phyloP scores from a whole-genome alignment of 35 echinoderm and acorn worm genomes.

The Stichopus chloronotus region DNA sequence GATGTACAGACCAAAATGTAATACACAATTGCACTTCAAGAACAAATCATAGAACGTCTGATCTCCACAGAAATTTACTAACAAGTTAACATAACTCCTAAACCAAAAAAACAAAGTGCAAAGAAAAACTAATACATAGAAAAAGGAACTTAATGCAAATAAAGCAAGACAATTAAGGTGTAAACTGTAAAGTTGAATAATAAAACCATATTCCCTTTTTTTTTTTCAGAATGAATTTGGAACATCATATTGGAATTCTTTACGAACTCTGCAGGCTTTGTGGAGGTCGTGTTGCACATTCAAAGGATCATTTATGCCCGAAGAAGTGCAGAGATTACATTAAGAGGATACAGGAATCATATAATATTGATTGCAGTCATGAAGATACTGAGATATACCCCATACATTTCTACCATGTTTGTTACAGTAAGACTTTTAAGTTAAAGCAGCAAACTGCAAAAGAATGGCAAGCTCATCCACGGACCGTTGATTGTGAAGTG shows the following conservation, averaged over 20 bases:
- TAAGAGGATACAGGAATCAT: neutral
- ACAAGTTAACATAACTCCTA: neutral
- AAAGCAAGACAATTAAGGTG: neutral
- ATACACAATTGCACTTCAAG: no score
- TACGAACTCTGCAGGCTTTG: neutral
- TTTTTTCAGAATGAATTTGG: slow-evolving; percentile 4
- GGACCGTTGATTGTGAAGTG: neutral
- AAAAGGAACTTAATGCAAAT: neutral
- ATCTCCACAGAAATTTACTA: no score
- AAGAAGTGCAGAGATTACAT: neutral
- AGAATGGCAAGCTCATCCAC: neutral
- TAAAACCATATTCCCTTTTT: neutral
- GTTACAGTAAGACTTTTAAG: slow-evolving; percentile 11
- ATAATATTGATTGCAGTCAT: neutral
- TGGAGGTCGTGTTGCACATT: neutral
- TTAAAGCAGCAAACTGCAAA: slow-evolving; percentile 6
- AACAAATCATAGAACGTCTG: no score
- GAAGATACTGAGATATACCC: neutral
- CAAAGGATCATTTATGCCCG: neutral
- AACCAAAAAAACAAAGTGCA: neutral
- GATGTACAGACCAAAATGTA: no score
- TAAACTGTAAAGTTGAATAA: neutral
- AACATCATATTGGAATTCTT: neutral
- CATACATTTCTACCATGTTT: slow-evolving; percentile 6
- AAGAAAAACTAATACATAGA: neutral